These are phyloP conservation scores for Cataglyphis albicans DNA, from an alignment of 2,888 invertebrate genomes.

Conservation along the genomic window DNA sequence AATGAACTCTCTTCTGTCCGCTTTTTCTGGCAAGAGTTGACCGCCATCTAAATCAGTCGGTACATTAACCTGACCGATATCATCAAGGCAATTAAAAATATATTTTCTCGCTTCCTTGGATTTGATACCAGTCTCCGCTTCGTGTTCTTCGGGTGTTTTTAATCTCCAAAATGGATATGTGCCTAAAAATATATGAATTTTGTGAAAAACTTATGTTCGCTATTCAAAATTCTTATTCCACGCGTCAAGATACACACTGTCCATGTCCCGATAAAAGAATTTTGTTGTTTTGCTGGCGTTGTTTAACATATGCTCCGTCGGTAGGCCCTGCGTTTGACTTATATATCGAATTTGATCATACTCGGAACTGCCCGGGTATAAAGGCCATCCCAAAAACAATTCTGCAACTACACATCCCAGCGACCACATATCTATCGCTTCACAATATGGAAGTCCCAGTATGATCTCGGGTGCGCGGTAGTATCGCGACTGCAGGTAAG, in stretches of 20 bases:
- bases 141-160: constrained; percentile 99
- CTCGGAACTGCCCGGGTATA: constrained; percentile 99
- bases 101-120: constrained; percentile 99
- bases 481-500: constrained; percentile 99
- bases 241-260: constrained; percentile 88
- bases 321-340: constrained; percentile 98
- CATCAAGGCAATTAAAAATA: constrained; percentile 99
- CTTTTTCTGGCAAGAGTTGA: constrained; percentile 98
- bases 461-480: constrained; percentile 99
- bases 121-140: constrained; percentile 98
- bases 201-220: background rate
- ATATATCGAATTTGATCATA: constrained; percentile 99
- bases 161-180: constrained; percentile 94
- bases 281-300: constrained; percentile 99
- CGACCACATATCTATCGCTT: constrained; percentile 99
- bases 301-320: constrained; percentile 98
- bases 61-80: constrained; percentile 98
- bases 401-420: constrained; percentile 99
- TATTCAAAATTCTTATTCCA: background rate
- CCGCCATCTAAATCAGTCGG: constrained; percentile 99
- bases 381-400: constrained; percentile 99
- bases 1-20: constrained; percentile 98
- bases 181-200: constrained; percentile 70
- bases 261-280: constrained; percentile 98
- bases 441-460: constrained; percentile 98